Percentiles rank a stretch among this genome's conserved stretches.
Conservation (phyloP, 2,888 invertebrate species). For the Panzeria rudis region DNA sequence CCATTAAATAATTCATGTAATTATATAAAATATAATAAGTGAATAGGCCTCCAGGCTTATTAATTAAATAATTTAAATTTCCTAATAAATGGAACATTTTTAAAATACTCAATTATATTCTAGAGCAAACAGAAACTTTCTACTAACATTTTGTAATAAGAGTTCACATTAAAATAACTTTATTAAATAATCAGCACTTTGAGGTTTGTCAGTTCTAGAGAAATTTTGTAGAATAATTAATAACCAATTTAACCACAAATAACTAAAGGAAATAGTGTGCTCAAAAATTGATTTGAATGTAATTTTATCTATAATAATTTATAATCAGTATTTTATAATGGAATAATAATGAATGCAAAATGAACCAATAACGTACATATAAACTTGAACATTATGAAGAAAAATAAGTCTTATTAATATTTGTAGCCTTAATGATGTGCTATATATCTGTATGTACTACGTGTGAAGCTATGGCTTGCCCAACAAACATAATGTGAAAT, state of each 20-base stretch:
- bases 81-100: conserved; percentile 21
- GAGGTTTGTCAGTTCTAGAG: background rate
- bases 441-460: background rate
- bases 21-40: background rate
- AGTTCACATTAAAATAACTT: conserved; percentile 26
- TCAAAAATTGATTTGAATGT: background rate
- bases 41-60: background rate
- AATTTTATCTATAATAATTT: background rate
- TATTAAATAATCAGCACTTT: conserved; percentile 41
- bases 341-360: background rate
- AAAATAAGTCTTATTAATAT: conserved; percentile 4
- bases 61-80: conserved; percentile 46
- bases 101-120: background rate
- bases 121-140: background rate
- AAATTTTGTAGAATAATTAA: conserved; percentile 4
- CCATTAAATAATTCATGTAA: conserved; percentile 23
- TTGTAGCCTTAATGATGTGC: background rate
- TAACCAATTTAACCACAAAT: conserved; percentile 29
- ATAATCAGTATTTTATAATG: background rate
- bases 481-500: background rate
- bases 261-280: background rate
- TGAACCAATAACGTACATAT: background rate
- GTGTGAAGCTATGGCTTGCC: background rate
- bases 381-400: background rate
- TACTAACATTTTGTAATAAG: background rate